Base-by-base conservation (phyloP, 2,113 vertebrate species). In the Pelmatolapia mariae region DNA sequence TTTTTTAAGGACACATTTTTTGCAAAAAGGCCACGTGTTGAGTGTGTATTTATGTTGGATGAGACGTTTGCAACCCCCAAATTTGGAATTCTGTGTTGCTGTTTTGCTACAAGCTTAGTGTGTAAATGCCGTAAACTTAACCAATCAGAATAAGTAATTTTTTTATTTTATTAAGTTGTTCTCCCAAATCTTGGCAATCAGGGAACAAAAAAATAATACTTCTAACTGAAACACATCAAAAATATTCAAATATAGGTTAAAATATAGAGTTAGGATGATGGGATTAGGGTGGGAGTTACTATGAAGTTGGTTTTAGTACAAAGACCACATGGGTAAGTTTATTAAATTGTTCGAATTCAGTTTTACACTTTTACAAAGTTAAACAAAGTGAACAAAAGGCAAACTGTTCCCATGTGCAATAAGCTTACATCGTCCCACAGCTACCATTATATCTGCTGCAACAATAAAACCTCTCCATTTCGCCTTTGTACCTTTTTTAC, bases 11-110 rank as follows among this genome's bases (percentile, higher is more conserved):
- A 36, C 59, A 59, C 13, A 1, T 36, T 3, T 4, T 63, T 63
- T 63, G 31, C 31, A 1, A n/a, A 63, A 63, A 36, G 10, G 18
- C 6, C 0, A 0, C 4, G 0, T 33, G 29, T 63, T 63, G 12
- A 63, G 59, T 63, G 1, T 63, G 31, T 36, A 63, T 63, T 63
- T 63, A 63, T 63, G 59, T 63, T 36, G 18, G 16, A 36, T 63
- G 10, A 36, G 6, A 63, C 1, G 0, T 36, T 63, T 36, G 31
- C 59, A 63, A 63, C 31, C 59, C 31, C 2, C 16, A 63, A 63
- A 63, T 0, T 0, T 0, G 18, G 3, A 63, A 63, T 63, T 7
- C 10, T 63, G 31, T 63, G 59, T 63, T 36, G 59, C 18, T 36
- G 59, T 12, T 36, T 63, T 63, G 18, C 59, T 36, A 36, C 18